Evolutionary conservation across 2,888 invertebrate genomes (phyloP).

Genomic region (Crematogaster levior): DNA sequence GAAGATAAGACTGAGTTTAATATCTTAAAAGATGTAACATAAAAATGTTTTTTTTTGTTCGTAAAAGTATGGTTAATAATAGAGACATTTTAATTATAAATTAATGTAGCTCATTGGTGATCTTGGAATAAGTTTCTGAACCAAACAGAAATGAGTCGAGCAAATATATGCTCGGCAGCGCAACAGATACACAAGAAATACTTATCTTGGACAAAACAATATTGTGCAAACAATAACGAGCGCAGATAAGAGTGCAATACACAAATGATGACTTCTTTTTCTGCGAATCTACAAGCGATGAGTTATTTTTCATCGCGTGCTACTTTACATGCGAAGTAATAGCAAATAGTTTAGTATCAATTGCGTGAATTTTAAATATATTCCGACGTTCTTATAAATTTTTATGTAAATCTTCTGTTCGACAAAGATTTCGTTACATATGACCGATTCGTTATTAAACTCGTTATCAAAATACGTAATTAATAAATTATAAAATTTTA

Average conservation of each 20-base stretch:
- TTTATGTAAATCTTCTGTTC: neutral
- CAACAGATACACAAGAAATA: constrained; percentile 66
- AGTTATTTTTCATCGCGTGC: constrained; percentile 42
- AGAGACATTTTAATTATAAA: neutral
- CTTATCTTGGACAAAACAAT: constrained; percentile 78
- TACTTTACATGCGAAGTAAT: neutral
- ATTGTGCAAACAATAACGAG: constrained; percentile 77
- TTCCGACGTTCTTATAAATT: neutral
- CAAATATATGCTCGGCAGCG: constrained; percentile 69
- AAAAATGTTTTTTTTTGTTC: neutral
- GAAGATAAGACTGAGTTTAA: neutral
- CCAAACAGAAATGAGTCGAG: constrained; percentile 64
- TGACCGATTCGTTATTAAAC: neutral
- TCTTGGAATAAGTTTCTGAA: constrained; percentile 58
- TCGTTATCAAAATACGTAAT: neutral
- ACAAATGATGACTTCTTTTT: constrained; percentile 51
- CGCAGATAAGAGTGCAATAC: constrained; percentile 75
- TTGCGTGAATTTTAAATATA: constrained; percentile 11
- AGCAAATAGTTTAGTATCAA: neutral
- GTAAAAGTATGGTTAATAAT: too few relatives aligned
- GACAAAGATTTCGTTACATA: neutral
- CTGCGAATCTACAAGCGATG: constrained; percentile 30
- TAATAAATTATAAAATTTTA: neutral
- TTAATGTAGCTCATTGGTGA: neutral
- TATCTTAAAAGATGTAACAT: neutral